Percentiles rank a stretch among this genome's conserved stretches.
Evolutionary conservation across 2,888 invertebrate species (phyloP).

Genomic region (Sarcophaga variegata): DNA sequence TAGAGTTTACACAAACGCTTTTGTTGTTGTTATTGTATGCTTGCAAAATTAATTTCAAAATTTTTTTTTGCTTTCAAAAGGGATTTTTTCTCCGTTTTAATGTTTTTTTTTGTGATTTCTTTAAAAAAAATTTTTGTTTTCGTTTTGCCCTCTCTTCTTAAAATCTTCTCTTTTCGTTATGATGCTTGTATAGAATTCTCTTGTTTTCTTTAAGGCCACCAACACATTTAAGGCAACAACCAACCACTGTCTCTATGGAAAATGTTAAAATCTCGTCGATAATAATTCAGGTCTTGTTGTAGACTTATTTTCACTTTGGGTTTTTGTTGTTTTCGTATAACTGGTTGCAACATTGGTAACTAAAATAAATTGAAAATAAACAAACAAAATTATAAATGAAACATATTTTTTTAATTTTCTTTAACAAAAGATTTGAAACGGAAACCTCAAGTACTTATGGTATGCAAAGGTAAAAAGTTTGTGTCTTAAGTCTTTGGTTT

Average conservation of each 20-base stretch:
- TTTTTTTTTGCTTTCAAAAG: not conserved
- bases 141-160: conserved; percentile 19
- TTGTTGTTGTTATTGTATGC: not conserved
- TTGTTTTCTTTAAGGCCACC: conserved; percentile 64
- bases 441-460: not conserved
- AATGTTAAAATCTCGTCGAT: conserved; percentile 71
- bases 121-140: conserved; percentile 1
- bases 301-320: conserved; percentile 78
- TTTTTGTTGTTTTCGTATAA: conserved; percentile 75
- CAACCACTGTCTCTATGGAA: conserved; percentile 53
- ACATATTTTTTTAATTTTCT: not conserved
- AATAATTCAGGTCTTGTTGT: conserved; percentile 80
- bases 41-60: conserved; percentile 31
- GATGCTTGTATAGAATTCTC: conserved; percentile 67
- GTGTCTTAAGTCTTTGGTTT: not conserved
- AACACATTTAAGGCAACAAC: not conserved
- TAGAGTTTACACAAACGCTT: conserved; percentile 8
- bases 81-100: not conserved
- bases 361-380: conserved; percentile 61
- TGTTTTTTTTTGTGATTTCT: not conserved
- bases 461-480: not conserved
- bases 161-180: conserved; percentile 56
- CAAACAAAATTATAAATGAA: not conserved
- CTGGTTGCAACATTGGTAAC: conserved; percentile 74
- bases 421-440: not conserved